phyloP scores from a whole-genome alignment of 1,140 invertebrate species.

The Euborellia annulipes region DNA sequence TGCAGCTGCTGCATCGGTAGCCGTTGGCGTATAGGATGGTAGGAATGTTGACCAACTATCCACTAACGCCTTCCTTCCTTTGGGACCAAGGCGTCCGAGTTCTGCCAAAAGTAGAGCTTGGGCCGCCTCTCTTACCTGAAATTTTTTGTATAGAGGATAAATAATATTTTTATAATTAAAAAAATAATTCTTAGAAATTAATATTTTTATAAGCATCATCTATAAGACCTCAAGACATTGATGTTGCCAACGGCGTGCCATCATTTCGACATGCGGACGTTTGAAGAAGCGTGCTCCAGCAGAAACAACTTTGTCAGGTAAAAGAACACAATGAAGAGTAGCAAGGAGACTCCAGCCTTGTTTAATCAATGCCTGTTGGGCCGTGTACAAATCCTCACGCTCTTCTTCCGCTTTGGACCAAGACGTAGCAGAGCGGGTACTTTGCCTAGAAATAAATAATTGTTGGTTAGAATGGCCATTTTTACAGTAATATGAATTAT shows the following conservation, averaged over 20 bases:
- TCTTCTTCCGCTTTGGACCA: slow-evolving; percentile 47
- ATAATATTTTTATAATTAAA: too few species aligned
- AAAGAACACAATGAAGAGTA: slow-evolving; percentile 86
- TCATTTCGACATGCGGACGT: slow-evolving; percentile 87
- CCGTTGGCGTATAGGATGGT: slow-evolving; percentile 66
- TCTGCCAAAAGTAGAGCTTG: slow-evolving; percentile 91
- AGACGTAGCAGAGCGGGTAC: slow-evolving; percentile 9
- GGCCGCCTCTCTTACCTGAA: slow-evolving; percentile 74
- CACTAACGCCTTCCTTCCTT: slow-evolving; percentile 81
- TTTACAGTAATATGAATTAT: too few species aligned
- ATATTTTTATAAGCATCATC: too few species aligned
- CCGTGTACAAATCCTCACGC: slow-evolving; percentile 61
- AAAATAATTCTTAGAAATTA: too few species aligned
- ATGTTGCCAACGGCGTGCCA: slow-evolving; percentile 96
- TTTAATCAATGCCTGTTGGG: slow-evolving; percentile 80
- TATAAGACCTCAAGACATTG: slow-evolving; percentile 89
- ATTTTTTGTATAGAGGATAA: too few species aligned
- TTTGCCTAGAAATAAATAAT: slow-evolving; percentile 15
- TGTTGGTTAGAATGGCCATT: too few species aligned
- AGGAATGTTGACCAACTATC: slow-evolving; percentile 91
- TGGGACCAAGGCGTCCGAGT: slow-evolving; percentile 74
- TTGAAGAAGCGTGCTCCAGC: slow-evolving; percentile 68
- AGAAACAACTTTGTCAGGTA: slow-evolving; percentile 72
- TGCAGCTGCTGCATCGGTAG: slow-evolving; percentile 22
- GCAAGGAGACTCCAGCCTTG: slow-evolving; percentile 93